Percentiles rank a stretch among this genome's conserved stretches.
phyloP scores from a whole-genome alignment of 2,888 invertebrate genomes.

The Kuschelorhynchus macadamiae region DNA sequence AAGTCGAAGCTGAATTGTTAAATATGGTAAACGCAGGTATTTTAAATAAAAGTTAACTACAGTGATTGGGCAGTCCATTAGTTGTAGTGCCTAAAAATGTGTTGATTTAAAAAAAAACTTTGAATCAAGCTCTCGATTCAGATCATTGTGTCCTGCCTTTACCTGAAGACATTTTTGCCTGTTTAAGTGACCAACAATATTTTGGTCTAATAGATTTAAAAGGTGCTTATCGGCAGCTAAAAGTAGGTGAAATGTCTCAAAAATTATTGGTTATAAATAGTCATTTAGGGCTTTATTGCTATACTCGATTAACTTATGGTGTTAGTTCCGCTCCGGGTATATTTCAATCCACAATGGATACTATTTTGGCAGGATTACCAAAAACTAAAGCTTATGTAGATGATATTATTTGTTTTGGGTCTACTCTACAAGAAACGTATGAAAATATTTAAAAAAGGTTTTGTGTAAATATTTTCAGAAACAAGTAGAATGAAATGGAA shows the following conservation, averaged over 20 bases:
- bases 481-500: no score
- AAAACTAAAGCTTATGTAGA: neutral
- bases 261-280: neutral
- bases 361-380: neutral
- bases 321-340: neutral
- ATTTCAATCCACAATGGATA: neutral
- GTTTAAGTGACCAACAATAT: neutral
- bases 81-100: no score
- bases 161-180: slow-evolving; percentile 58
- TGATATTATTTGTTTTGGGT: neutral
- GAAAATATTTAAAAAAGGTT: neutral
- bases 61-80: no score
- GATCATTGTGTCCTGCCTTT: no score
- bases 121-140: no score
- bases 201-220: neutral
- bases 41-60: no score
- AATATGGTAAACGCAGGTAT: no score
- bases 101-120: no score
- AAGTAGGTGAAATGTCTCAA: neutral
- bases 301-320: neutral
- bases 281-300: neutral
- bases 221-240: neutral
- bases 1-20: no score
- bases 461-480: no score
- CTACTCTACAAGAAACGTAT: no score